These are phyloP conservation scores for Melanotaenia nigrans DNA, from an alignment of 2,797 vertebrate genomes.

Conservation along the genomic window DNA sequence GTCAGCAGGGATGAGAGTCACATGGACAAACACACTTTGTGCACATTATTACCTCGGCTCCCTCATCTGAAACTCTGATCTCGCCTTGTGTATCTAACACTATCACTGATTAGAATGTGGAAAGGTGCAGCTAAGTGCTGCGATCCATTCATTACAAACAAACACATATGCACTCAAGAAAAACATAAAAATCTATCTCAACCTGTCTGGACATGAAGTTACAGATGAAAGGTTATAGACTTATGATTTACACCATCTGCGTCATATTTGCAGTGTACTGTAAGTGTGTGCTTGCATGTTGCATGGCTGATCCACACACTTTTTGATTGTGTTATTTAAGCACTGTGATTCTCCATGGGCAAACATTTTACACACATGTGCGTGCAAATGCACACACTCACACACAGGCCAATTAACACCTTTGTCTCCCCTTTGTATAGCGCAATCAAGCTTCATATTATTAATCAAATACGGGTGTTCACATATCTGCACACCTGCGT, in stretches of 20 bases:
- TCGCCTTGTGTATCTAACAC: conserved; percentile 5
- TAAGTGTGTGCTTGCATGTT: not conserved
- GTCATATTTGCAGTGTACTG: not conserved
- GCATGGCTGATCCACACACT: conserved; percentile 52
- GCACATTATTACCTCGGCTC: conserved; percentile 41
- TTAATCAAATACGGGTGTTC: conserved; percentile 69
- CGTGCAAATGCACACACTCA: not conserved
- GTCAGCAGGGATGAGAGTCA: conserved; percentile 63
- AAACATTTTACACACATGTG: conserved; percentile 48
- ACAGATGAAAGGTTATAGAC: conserved; percentile 16
- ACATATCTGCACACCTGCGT: conserved; percentile 61
- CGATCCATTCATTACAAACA: not conserved
- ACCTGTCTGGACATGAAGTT: conserved; percentile 11
- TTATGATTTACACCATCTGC: conserved; percentile 18
- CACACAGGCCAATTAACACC: conserved; percentile 67
- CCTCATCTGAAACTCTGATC: conserved; percentile 41
- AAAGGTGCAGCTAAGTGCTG: not conserved
- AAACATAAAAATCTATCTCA: not conserved
- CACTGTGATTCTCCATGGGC: conserved; percentile 48
- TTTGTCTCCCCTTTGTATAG: conserved; percentile 59
- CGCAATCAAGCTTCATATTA: conserved; percentile 63
- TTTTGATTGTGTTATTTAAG: conserved; percentile 67
- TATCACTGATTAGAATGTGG: conserved; percentile 21
- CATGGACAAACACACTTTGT: conserved; percentile 18
- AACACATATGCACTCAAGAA: not conserved